These are phyloP conservation scores for Scarus forsteni DNA, from an alignment of 2,797 vertebrate species.

Conservation along the genomic window DNA sequence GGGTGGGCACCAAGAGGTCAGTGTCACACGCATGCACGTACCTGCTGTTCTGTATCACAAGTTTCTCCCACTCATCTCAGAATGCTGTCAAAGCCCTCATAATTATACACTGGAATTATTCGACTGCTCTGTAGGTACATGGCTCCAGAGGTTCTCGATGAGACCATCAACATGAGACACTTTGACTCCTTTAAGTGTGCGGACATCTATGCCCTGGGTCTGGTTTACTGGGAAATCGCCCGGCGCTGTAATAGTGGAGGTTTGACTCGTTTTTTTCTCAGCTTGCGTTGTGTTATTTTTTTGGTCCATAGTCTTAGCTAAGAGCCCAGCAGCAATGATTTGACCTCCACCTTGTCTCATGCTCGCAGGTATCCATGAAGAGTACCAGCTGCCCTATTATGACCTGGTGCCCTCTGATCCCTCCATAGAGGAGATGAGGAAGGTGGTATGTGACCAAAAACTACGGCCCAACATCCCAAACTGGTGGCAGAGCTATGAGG, in stretches of 20 bases:
- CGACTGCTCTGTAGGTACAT: conserved; percentile 87
- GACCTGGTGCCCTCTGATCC: conserved; percentile 96
- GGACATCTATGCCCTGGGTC: conserved; percentile 94
- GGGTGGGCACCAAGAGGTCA: conserved; percentile 95
- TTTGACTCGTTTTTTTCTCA: conserved; percentile 64
- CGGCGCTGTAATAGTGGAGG: conserved; percentile 95
- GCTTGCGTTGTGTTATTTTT: conserved; percentile 23
- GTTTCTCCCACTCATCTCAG: conserved; percentile 12
- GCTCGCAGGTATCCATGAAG: conserved; percentile 91
- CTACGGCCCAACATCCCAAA: conserved; percentile 95
- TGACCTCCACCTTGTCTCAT: conserved; percentile 16
- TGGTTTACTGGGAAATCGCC: conserved; percentile 97
- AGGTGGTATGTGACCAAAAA: conserved; percentile 95
- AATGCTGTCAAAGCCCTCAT: background rate
- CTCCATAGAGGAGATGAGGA: conserved; percentile 97
- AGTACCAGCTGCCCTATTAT: conserved; percentile 96
- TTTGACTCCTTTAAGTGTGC: conserved; percentile 98
- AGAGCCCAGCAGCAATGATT: conserved; percentile 10
- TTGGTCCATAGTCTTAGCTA: conserved; percentile 1
- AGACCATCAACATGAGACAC: conserved; percentile 97
- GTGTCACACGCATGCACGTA: conserved; percentile 5
- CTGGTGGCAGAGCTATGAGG: conserved; percentile 98
- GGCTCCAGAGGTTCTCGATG: conserved; percentile 96
- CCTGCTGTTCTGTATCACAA: conserved; percentile 15
- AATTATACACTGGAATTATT: conserved; percentile 20